Percentiles rank a stretch among this genome's conserved stretches.
Conservation (phyloP, 2,113 vertebrate species). For the Rhinoderma darwinii region DNA sequence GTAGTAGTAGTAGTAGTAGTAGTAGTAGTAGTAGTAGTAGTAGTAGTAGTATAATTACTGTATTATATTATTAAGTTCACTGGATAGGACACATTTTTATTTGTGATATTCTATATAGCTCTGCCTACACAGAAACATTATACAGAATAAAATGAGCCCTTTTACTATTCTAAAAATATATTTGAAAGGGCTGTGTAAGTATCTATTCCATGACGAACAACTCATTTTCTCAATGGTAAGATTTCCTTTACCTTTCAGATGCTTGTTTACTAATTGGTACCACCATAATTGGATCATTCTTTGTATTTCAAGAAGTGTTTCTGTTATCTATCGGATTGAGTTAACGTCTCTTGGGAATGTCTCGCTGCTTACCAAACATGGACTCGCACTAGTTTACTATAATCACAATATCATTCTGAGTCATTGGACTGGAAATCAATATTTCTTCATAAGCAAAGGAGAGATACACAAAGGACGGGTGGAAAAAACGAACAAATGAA, state of each 20-base stretch:
- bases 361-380: conserved; percentile 30
- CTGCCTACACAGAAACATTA: neutral
- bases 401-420: conserved; percentile 32
- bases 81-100: too few relatives aligned
- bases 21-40: neutral
- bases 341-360: neutral
- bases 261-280: conserved; percentile 13
- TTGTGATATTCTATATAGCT: neutral
- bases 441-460: conserved; percentile 45
- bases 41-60: too few relatives aligned
- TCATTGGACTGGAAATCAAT: conserved; percentile 45
- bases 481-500: neutral
- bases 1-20: neutral
- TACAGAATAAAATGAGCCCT: neutral
- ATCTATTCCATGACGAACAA: neutral
- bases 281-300: conserved; percentile 39
- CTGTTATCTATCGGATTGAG: conserved; percentile 17
- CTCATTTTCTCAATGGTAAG: conserved; percentile 7
- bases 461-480: conserved; percentile 32
- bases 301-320: conserved; percentile 36
- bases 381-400: conserved; percentile 27
- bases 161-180: neutral
- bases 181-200: neutral
- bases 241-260: neutral
- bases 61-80: too few relatives aligned